Evolutionary conservation across 1,140 invertebrate genomes (phyloP).

Genomic region (Cydia amplana): DNA sequence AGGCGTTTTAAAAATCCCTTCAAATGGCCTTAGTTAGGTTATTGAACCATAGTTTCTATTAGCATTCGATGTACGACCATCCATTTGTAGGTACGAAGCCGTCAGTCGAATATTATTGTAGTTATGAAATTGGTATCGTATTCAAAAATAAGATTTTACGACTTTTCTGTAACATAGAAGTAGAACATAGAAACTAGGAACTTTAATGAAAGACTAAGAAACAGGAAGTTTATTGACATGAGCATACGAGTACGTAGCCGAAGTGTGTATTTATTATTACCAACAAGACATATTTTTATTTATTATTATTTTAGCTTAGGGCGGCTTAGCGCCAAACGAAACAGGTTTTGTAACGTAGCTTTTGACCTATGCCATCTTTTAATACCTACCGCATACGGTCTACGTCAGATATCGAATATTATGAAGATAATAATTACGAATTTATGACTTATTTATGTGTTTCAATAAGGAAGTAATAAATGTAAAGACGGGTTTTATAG

Average conservation of each 20-base stretch:
- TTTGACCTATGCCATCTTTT: background rate
- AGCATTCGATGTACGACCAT: background rate
- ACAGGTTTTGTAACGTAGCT: background rate
- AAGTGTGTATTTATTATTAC: background rate
- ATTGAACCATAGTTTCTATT: conserved; percentile 9
- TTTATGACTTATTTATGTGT: too few relatives aligned
- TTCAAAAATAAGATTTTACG: too few relatives aligned
- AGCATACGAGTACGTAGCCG: too few relatives aligned
- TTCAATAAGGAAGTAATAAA: too few relatives aligned
- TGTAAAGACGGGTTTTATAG: too few relatives aligned
- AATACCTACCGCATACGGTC: background rate
- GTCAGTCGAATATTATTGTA: background rate
- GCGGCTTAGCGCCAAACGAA: background rate
- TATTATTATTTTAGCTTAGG: background rate
- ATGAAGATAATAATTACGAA: too few relatives aligned
- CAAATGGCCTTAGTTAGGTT: conserved; percentile 21
- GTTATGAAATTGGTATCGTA: background rate
- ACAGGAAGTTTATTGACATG: too few relatives aligned
- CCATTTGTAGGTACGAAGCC: background rate
- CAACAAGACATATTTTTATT: too few relatives aligned
- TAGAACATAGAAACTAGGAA: too few relatives aligned
- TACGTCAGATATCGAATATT: too few relatives aligned
- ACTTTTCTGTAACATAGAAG: too few relatives aligned
- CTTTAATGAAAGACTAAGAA: too few relatives aligned
- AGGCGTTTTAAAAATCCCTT: conserved; percentile 26